Evolutionary conservation across 2,113 vertebrate species (phyloP).

Genomic region (Alces alces): DNA sequence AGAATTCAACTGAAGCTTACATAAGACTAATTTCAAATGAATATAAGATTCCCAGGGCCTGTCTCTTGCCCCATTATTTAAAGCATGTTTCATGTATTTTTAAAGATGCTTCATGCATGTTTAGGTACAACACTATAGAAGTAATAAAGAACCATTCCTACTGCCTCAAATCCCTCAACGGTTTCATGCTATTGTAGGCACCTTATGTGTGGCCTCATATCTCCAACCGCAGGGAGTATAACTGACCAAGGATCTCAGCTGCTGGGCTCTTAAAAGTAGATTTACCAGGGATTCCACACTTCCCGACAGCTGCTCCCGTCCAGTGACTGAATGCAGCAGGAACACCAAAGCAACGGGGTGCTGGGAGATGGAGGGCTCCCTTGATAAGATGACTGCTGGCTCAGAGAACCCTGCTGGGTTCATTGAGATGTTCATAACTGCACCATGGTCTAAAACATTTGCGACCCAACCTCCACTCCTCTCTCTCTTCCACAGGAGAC

Average conservation of each 20-base stretch:
- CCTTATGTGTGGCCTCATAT: background rate
- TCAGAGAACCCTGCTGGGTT: background rate
- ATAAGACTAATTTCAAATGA: slow-evolving; percentile 12
- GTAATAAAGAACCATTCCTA: background rate
- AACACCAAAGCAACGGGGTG: background rate
- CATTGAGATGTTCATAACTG: background rate
- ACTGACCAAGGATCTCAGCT: background rate
- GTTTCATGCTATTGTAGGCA: background rate
- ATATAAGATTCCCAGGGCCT: slow-evolving; percentile 19
- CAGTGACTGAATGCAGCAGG: background rate
- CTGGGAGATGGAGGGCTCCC: background rate
- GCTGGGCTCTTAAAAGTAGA: background rate
- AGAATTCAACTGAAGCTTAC: background rate
- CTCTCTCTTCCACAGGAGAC: background rate
- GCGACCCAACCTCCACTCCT: background rate
- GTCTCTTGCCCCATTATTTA: slow-evolving; percentile 7
- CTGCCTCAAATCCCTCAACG: background rate
- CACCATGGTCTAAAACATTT: background rate
- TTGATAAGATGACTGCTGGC: background rate
- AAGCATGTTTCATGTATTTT: background rate
- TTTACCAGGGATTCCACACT: background rate
- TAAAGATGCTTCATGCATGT: background rate
- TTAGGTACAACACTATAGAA: background rate
- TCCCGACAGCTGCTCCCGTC: background rate
- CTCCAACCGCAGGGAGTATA: background rate